Conservation (phyloP, 1,140 invertebrate species). For the Scaptomyza pallida region DNA sequence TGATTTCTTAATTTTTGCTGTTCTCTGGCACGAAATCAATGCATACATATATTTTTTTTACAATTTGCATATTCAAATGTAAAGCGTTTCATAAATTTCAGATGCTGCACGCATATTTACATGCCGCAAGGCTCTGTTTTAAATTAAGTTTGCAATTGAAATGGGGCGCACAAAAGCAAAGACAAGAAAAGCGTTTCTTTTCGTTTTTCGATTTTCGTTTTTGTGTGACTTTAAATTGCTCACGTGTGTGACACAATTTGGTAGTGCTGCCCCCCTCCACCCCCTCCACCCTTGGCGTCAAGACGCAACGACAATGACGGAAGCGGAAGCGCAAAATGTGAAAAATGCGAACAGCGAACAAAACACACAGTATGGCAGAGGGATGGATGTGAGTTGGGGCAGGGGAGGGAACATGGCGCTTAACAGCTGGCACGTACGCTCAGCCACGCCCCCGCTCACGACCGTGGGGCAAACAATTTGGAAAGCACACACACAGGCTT, state of each 20-base stretch:
- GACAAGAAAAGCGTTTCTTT: constrained; percentile 3
- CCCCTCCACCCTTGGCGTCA: too few species aligned
- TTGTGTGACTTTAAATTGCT: constrained; percentile 69
- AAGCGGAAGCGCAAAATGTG: constrained; percentile 71
- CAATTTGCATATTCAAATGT: constrained; percentile 54
- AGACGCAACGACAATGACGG: constrained; percentile 56
- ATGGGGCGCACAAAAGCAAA: constrained; percentile 46
- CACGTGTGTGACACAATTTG: constrained; percentile 81
- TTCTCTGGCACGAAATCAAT: constrained; percentile 53
- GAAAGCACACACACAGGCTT: constrained; percentile 29
- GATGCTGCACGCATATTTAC: constrained; percentile 56
- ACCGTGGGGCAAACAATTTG: constrained; percentile 49
- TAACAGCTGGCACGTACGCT: constrained; percentile 71
- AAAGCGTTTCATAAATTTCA: constrained; percentile 57
- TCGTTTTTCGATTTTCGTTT: too few species aligned
- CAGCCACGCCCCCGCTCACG: constrained; percentile 30
- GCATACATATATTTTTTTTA: constrained; percentile 44
- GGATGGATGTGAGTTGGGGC: neutral
- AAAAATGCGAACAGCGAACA: constrained; percentile 68
- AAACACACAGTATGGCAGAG: constrained; percentile 38
- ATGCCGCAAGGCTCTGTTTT: constrained; percentile 58
- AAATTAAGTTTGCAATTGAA: constrained; percentile 80
- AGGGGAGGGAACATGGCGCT: constrained; percentile 61
- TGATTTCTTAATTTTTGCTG: neutral
- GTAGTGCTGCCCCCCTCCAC: neutral